These are phyloP conservation scores for Tetragonula carbonaria DNA, from an alignment of 2,888 invertebrate genomes.

Conservation along the genomic window DNA sequence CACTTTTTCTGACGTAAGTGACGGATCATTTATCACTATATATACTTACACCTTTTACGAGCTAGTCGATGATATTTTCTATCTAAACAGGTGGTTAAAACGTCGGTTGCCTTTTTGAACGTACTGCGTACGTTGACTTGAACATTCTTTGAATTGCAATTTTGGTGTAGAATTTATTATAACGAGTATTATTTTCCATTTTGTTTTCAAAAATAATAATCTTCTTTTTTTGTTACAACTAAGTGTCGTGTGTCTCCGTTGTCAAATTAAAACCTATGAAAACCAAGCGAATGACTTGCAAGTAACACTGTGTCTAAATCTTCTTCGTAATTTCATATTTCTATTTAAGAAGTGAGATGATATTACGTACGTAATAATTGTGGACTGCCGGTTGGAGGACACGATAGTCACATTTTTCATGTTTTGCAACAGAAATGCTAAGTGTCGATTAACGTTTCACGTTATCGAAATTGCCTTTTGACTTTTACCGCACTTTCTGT, in stretches of 20 bases:
- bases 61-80: neutral
- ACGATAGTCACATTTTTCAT: neutral
- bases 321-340: neutral
- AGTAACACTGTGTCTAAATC: neutral
- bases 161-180: neutral
- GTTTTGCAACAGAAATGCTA: neutral
- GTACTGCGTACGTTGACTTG: slow-evolving; percentile 30
- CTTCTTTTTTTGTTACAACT: neutral
- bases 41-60: neutral
- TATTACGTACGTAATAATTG: neutral
- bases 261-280: neutral
- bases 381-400: neutral
- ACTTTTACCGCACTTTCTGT: too few relatives aligned
- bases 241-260: too few relatives aligned
- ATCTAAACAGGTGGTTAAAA: slow-evolving; percentile 30
- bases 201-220: neutral
- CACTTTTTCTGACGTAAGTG: slow-evolving; percentile 67
- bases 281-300: neutral
- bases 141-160: neutral
- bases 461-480: neutral
- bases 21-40: neutral
- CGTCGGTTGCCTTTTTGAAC: slow-evolving; percentile 35
- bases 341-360: too few relatives aligned
- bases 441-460: neutral
- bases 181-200: neutral